Evolutionary conservation across 1,140 invertebrate species (phyloP), one percentile per base, ranked within the genome.

Genomic region (Augochlora pura): DNA sequence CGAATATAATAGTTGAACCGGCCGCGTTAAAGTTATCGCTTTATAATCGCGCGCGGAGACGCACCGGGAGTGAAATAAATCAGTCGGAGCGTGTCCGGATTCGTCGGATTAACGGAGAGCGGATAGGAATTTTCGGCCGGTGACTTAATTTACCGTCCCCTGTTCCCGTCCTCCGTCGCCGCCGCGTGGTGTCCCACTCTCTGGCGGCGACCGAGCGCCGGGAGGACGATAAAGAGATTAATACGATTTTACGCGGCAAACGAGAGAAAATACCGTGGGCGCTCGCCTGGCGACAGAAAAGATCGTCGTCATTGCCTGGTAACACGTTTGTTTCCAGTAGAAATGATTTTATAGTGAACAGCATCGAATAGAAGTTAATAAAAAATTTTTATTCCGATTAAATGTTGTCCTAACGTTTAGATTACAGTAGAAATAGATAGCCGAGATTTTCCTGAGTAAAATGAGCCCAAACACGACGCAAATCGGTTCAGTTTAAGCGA

Each of bases 221-320:
- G 32, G 32, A 4, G 32, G 32, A 66, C 66, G 60, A 49, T 68
- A 79, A 78, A 82, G 75, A 69, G 62, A 64, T 82, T 74, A 82
- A 82, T 82, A 74, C 69, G 59, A 70, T 78, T 77, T 78, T 63
- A 78, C 66, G 42, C 52, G 57, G 69, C 42, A 62, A 74, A 69
- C 65, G 80, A 76, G 71, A 63, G 80, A 72, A 84, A 82, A 82
- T 78, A 38, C 59, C 59, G 49, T 63, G 25, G 27, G 46, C 52
- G 63, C 39, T 21, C 21, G 54, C 32, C 1, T 32, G 32, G 32
- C 32, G 32, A 73, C 69, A 62, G 16, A 65, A 69, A 62, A 67
- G 42, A 54, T 54, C 39, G n/a, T n/a, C n/a, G n/a, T n/a, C n/a
- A n/a, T n/a, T n/a, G n/a, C n/a, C n/a, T n/a, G n/a, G n/a, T n/a